phyloP scores from a whole-genome alignment of 2,888 invertebrate species.

The Abscondita cerata region DNA sequence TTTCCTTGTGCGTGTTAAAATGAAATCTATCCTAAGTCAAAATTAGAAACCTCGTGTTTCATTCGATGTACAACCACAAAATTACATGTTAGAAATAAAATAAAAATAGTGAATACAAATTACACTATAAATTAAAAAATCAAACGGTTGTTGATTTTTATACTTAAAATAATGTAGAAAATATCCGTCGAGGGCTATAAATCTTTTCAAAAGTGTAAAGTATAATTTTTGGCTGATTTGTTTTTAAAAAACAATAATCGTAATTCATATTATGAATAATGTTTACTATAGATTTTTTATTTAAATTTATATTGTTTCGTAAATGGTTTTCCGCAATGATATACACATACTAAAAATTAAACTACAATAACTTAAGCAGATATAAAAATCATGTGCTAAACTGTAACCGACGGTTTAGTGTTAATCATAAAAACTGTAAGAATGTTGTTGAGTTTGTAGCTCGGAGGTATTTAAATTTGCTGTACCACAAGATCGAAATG shows the following conservation, averaged over 20 bases:
- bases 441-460: conserved; percentile 31
- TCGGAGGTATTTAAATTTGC: conserved; percentile 30
- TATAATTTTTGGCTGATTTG: not conserved
- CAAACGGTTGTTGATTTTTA: conserved; percentile 9
- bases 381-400: no score
- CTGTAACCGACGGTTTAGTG: conserved; percentile 12
- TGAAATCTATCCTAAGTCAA: no score
- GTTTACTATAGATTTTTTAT: not conserved
- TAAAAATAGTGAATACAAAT: not conserved
- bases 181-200: not conserved
- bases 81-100: not conserved
- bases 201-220: not conserved
- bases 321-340: not conserved
- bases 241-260: not conserved
- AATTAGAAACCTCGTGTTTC: no score
- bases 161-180: conserved; percentile 5
- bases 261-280: not conserved
- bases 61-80: not conserved
- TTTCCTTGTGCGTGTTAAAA: no score
- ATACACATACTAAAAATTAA: not conserved
- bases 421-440: conserved; percentile 16
- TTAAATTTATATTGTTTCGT: conserved; percentile 11
- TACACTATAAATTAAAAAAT: not conserved
- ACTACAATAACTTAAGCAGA: no score
- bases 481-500: conserved; percentile 28